These are phyloP conservation scores for Apis cerana DNA, from an alignment of 1,140 invertebrate genomes.

Conservation along the genomic window DNA sequence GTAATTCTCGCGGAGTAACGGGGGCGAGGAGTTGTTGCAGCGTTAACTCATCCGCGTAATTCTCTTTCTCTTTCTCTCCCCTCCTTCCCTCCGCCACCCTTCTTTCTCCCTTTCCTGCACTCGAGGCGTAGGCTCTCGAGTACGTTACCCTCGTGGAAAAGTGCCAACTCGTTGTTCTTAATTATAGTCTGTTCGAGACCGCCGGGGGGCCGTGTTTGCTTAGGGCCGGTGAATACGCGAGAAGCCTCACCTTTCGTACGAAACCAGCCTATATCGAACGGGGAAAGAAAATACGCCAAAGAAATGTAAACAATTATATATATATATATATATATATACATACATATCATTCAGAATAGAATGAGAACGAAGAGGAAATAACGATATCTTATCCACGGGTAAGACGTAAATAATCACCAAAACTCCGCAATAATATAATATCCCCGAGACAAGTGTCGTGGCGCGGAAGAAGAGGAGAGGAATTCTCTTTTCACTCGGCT, in stretches of 20 bases:
- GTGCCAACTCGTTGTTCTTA: conserved; percentile 20
- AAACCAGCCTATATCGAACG: too few relatives aligned
- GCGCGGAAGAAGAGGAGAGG: neutral
- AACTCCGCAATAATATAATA: conserved; percentile 2
- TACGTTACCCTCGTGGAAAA: conserved; percentile 35
- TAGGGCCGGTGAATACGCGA: neutral
- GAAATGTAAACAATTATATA: too few relatives aligned
- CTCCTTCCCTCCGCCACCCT: neutral
- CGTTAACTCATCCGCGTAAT: conserved; percentile 29
- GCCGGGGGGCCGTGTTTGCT: neutral
- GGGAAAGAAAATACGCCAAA: too few relatives aligned
- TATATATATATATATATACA: too few relatives aligned
- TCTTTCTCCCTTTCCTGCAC: neutral
- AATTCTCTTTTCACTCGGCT: conserved; percentile 17
- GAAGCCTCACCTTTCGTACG: too few relatives aligned
- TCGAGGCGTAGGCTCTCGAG: neutral
- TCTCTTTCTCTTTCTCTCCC: neutral
- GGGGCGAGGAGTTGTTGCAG: neutral
- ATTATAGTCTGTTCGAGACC: conserved; percentile 21
- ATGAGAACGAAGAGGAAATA: too few relatives aligned
- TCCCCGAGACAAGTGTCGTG: neutral
- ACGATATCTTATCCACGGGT: neutral
- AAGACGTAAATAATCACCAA: conserved; percentile 6
- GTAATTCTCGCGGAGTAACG: conserved; percentile 8
- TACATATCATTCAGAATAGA: too few relatives aligned